Base-by-base conservation (phyloP, 2,797 vertebrate species). In the Peromyscus melanophrys region DNA sequence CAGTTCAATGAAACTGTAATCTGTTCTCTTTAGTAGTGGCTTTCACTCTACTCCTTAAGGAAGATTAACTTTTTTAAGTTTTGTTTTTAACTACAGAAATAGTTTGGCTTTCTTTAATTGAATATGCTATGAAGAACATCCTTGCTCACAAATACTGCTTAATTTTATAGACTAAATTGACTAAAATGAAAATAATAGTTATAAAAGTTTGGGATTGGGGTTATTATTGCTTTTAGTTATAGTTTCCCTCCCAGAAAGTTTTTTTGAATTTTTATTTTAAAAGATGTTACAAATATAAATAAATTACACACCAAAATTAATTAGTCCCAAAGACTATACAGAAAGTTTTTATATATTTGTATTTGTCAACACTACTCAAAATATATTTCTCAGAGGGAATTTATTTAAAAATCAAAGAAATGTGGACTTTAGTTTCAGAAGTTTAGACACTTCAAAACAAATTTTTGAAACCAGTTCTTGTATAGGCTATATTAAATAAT, bases 171-270 rank as follows among this genome's bases (percentile, higher is more conserved):
- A 52, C n/a, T 19, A 92, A 77, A 40, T 59, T 69, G 16, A 55
- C 52, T 31, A 3, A 97, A 71, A 7, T 93, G 63, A 40, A 76
- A 91, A 63, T 52, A 61, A 27, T 63, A 43, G 37, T 31, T 67
- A 77, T 67, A 31, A 55, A 29, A 2, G 0, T n/a, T 29, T 57
- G n/a, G 57, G 80, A 4, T 83, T 90, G 13, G 57, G 29, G 16
- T 75, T 21, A 11, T 92, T 92, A 13, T 77, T 82, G 63, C 69
- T 78, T 85, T 94, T 75, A 86, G 4, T 94, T 92, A 23, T 91
- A 85, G 73, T 31, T 92, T 65, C 6, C n/a, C 29, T 92, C 37
- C 27, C 6, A 84, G 77, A 19, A 73, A 65, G 59, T 16, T 61
- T 65, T 82, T 63, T 75, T 75, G 37, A 43, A 40, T 65, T 43